Percentiles rank a stretch among this genome's conserved stretches.
phyloP scores from a whole-genome alignment of 1,140 invertebrate genomes.

The Drosophila pachea region DNA sequence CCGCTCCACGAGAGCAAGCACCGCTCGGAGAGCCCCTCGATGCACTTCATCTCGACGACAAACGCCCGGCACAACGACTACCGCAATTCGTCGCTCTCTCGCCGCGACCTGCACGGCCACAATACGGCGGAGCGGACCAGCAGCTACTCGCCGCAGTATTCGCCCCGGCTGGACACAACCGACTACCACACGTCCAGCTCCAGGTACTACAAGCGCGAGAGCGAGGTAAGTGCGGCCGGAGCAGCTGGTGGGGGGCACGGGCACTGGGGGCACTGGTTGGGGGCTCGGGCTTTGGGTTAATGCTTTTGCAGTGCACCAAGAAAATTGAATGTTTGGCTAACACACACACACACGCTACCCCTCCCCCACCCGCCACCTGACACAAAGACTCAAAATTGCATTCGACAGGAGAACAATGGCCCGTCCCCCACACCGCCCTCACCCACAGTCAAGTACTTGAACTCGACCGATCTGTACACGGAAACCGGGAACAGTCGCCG shows the following conservation, averaged over 20 bases:
- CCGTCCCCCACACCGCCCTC: constrained; percentile 59
- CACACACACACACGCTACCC: constrained; percentile 22
- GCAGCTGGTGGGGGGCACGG: too few species aligned
- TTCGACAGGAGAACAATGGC: constrained; percentile 69
- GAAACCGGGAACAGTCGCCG: constrained; percentile 53
- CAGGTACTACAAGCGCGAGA: constrained; percentile 77
- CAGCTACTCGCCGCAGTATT: constrained; percentile 77
- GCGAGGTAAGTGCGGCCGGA: constrained; percentile 73
- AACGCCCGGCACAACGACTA: constrained; percentile 74
- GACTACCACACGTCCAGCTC: constrained; percentile 73
- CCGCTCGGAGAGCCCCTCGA: constrained; percentile 77
- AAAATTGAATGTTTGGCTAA: constrained; percentile 72
- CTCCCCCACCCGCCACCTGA: constrained; percentile 6
- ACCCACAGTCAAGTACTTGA: constrained; percentile 68
- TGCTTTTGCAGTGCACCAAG: constrained; percentile 47
- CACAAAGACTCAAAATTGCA: constrained; percentile 61
- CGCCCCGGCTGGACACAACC: constrained; percentile 70
- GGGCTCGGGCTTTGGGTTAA: constrained; percentile 44
- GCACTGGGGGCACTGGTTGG: too few species aligned
- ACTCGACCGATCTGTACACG: constrained; percentile 71
- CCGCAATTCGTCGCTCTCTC: constrained; percentile 60
- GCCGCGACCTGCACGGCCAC: constrained; percentile 48
- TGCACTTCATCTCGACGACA: constrained; percentile 76
- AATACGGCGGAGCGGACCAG: constrained; percentile 62
- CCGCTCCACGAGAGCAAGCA: constrained; percentile 76